These are phyloP conservation scores for Morus bassanus DNA, from an alignment of 2,797 vertebrate species.

Conservation along the genomic window DNA sequence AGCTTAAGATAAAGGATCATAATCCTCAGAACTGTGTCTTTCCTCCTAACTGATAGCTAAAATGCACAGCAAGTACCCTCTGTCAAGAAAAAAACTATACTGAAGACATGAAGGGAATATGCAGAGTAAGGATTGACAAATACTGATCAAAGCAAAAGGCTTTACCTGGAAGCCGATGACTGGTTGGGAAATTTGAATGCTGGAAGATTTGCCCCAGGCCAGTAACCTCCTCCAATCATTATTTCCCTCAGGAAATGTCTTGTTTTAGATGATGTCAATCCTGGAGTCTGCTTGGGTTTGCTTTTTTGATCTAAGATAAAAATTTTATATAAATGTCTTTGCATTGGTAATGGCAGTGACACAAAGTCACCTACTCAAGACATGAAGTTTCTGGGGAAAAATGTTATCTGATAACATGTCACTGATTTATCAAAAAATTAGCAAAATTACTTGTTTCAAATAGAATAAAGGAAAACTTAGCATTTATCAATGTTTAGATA, in stretches of 20 bases:
- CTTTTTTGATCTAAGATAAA: constrained; percentile 7
- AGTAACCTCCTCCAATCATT: background rate
- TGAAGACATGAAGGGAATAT: background rate
- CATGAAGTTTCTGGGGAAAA: background rate
- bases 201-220: background rate
- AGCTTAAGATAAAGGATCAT: background rate
- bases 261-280: background rate
- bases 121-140: background rate
- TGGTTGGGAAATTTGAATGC: background rate
- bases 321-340: background rate
- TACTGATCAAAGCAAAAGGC: background rate
- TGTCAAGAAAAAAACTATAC: background rate
- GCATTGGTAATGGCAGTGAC: background rate
- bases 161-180: background rate
- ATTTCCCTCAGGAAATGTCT: constrained; percentile 18
- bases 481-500: background rate
- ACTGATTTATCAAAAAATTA: background rate
- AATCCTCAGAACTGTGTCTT: background rate
- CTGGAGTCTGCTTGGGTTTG: background rate
- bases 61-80: background rate
- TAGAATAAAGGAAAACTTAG: background rate
- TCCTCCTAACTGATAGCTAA: background rate
- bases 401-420: background rate
- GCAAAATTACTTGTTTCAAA: background rate
- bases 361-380: background rate